phyloP scores from a whole-genome alignment of 2,888 invertebrate genomes.

The Chrysolina haemoptera region DNA sequence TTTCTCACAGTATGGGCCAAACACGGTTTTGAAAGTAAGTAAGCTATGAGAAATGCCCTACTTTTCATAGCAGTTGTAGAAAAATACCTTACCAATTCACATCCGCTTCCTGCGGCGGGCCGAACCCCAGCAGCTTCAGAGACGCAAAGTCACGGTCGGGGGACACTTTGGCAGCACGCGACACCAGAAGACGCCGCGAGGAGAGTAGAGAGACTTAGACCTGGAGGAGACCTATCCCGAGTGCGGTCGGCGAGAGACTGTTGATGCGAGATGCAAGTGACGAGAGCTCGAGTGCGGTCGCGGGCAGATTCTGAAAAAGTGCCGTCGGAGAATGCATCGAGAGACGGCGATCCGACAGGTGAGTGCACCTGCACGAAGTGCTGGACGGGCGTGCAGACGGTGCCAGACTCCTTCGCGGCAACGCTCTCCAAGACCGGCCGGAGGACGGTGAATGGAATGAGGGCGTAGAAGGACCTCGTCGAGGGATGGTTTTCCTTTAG shows the following conservation, averaged over 20 bases:
- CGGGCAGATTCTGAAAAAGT: slow-evolving; percentile 47
- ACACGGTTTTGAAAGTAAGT: too few species aligned
- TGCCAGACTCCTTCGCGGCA: neutral
- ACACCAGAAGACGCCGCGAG: neutral
- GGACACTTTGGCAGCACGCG: too few species aligned
- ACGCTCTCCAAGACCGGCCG: slow-evolving; percentile 11
- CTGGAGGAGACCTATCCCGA: slow-evolving; percentile 42
- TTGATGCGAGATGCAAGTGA: slow-evolving; percentile 30
- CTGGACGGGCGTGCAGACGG: slow-evolving; percentile 2
- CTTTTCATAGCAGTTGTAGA: too few species aligned
- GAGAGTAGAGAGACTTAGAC: too few species aligned
- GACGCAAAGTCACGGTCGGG: neutral
- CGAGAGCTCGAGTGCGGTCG: slow-evolving; percentile 24
- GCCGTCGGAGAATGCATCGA: slow-evolving; percentile 58
- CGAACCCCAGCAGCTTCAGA: too few species aligned
- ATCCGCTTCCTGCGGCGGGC: too few species aligned
- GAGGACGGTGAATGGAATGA: neutral
- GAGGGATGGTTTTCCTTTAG: neutral
- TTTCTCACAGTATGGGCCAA: too few species aligned
- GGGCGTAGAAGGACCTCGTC: neutral
- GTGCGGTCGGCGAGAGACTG: slow-evolving; percentile 53
- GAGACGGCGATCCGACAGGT: slow-evolving; percentile 52
- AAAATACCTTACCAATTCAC: too few species aligned
- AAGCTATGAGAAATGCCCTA: too few species aligned
- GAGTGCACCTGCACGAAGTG: slow-evolving; percentile 54